Percentiles rank a stretch among this genome's conserved stretches.
These are phyloP conservation scores for Conomelus anceps DNA, from an alignment of 2,888 invertebrate species.

Conservation along the genomic window DNA sequence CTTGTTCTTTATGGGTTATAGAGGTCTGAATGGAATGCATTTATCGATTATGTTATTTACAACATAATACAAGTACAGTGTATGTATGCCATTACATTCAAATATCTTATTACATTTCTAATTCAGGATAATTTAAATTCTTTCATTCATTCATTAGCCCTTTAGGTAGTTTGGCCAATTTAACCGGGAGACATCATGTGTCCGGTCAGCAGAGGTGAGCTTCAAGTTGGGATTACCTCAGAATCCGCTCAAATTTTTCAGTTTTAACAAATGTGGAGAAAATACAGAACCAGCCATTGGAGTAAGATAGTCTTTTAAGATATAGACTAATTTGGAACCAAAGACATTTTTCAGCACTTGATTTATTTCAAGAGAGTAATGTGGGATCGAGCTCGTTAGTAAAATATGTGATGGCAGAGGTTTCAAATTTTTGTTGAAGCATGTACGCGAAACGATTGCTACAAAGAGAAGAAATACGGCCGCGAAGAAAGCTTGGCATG, in stretches of 20 bases:
- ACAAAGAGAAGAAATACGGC: neutral
- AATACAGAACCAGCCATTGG: too few relatives aligned
- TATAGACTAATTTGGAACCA: neutral
- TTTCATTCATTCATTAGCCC: too few relatives aligned
- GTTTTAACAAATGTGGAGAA: neutral
- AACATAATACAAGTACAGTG: neutral
- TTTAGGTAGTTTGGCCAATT: too few relatives aligned
- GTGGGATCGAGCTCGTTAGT: neutral
- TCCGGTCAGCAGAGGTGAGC: too few relatives aligned
- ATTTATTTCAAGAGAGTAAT: neutral
- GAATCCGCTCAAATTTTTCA: neutral
- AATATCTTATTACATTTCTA: too few relatives aligned
- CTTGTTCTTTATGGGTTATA: neutral
- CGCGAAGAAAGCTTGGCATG: neutral
- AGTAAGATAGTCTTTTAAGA: neutral
- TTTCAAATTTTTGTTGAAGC: neutral
- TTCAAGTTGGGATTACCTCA: too few relatives aligned
- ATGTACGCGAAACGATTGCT: neutral
- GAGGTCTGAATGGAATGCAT: neutral
- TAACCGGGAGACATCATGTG: too few relatives aligned
- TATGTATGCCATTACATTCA: neutral
- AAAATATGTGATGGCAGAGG: neutral
- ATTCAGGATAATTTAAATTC: too few relatives aligned
- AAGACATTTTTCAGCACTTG: neutral
- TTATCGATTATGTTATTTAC: neutral